Evolutionary conservation across 1,140 invertebrate species (phyloP), one percentile per base, ranked within the genome.

Genomic region (Pseudachorutes palmiensis): DNA sequence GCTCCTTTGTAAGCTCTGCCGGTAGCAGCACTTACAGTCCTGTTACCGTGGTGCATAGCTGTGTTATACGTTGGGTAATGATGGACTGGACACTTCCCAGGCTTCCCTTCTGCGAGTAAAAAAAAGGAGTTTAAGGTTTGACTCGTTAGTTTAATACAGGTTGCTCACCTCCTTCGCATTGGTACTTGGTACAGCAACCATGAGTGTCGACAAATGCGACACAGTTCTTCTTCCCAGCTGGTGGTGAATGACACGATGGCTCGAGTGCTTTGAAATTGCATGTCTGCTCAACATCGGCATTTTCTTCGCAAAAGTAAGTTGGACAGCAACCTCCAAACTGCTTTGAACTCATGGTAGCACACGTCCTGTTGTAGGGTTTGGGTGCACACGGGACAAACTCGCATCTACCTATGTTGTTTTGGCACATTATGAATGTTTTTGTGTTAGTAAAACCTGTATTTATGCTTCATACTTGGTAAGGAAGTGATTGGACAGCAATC

Each of bases 161-260:
- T 45, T 0, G 19, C 16, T 58, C n/a, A 72, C 68, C 71, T 48
- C 66, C 60, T 49, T 65, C 41, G 63, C 71, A 72, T 49, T 72
- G 71, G 24, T 64, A 72, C 32, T 72, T 72, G 22, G 48, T 70
- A 48, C 71, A 72, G 31, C 71, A 72, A 1, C 71, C 71, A 59
- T 66, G 60, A 1, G 48, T 48, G 31, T 72, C 71, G 14, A 61
- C 29, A 41, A 72, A 72, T n/a, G 62, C 71, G 22, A 67, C 33
- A 62, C 71, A 72, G n/a, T 70, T 70, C 36, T 29, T 60, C 51
- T 72, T 72, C 3, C 64, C 68, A 26, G 67, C 62, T 3, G 71
- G 65, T 30, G 65, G 68, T 24, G n/a, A 61, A 16, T 33, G 19
- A 55, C 71, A 72, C 5, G 26, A 48, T 0, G 68, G 71, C 31